Conservation (phyloP, 1,140 invertebrate genomes). For the Araneus ventricosus region DNA sequence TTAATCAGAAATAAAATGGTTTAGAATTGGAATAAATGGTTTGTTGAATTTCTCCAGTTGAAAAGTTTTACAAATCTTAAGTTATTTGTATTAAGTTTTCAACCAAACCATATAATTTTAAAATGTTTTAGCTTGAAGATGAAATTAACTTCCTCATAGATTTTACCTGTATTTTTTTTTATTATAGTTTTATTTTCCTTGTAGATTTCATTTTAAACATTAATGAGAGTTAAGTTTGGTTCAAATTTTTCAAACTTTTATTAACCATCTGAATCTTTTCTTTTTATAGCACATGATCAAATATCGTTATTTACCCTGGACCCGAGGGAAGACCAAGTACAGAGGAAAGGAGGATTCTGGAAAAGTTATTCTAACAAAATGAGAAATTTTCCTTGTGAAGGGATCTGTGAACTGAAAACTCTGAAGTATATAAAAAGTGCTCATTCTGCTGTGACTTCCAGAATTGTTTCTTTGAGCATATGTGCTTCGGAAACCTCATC, state of each 20-base stretch:
- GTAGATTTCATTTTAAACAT: too few species aligned
- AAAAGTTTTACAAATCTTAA: too few species aligned
- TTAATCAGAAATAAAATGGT: too few species aligned
- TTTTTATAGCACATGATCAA: constrained; percentile 97
- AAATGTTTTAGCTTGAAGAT: too few species aligned
- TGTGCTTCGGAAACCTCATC: constrained; percentile 2
- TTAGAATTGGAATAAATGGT: too few species aligned
- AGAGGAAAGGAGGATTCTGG: constrained; percentile 81
- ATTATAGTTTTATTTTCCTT: too few species aligned
- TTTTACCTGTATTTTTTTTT: too few species aligned
- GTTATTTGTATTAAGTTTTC: too few species aligned
- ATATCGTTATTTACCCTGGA: constrained; percentile 99
- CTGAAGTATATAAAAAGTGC: neutral
- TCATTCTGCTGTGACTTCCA: constrained; percentile 25
- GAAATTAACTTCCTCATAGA: too few species aligned
- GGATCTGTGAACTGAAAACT: neutral
- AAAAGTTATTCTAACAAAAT: constrained; percentile 79
- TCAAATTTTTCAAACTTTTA: neutral
- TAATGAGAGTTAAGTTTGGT: too few species aligned
- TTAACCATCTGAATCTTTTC: constrained; percentile 31
- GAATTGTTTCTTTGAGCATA: constrained; percentile 12
- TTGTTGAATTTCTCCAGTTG: too few species aligned
- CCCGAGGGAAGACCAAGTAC: constrained; percentile 96
- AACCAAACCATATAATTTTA: too few species aligned
- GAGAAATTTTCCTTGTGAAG: constrained; percentile 54